Evolutionary conservation across 1,140 invertebrate genomes (phyloP).

Genomic region (Solenopsis invicta): DNA sequence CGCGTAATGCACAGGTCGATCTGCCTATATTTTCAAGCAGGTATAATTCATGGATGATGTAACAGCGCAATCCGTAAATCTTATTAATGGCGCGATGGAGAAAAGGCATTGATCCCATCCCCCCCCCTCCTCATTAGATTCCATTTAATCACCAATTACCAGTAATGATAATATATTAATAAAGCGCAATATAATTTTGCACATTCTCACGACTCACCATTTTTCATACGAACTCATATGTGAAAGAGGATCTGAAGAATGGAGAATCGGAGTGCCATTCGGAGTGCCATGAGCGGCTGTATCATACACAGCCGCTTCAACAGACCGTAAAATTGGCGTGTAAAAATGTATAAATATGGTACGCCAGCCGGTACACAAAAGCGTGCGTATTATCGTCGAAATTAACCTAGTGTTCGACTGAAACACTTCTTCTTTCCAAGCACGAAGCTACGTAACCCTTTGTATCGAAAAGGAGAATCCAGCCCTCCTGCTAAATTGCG

Average conservation of each 20-base stretch:
- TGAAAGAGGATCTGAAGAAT: slow-evolving; percentile 34
- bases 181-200: neutral
- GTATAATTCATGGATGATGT: neutral
- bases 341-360: slow-evolving; percentile 60
- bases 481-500: slow-evolving; percentile 14
- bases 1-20: neutral
- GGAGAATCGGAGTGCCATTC: neutral
- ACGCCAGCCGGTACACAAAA: slow-evolving; percentile 46
- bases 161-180: neutral
- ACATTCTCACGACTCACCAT: slow-evolving; percentile 21
- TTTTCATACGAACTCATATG: slow-evolving; percentile 36
- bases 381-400: slow-evolving; percentile 53
- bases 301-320: slow-evolving; percentile 39
- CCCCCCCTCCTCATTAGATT: no score
- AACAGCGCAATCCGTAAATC: neutral
- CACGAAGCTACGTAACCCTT: slow-evolving; percentile 19
- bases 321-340: slow-evolving; percentile 64
- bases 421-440: slow-evolving; percentile 41
- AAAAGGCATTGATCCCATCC: neutral
- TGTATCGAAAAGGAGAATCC: slow-evolving; percentile 25
- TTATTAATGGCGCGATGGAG: neutral
- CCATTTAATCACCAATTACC: neutral
- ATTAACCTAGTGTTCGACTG: slow-evolving; percentile 45
- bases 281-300: slow-evolving; percentile 14
- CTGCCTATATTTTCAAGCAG: neutral